Base-by-base conservation (phyloP, 1,140 invertebrate species). In the Arion vulgaris region DNA sequence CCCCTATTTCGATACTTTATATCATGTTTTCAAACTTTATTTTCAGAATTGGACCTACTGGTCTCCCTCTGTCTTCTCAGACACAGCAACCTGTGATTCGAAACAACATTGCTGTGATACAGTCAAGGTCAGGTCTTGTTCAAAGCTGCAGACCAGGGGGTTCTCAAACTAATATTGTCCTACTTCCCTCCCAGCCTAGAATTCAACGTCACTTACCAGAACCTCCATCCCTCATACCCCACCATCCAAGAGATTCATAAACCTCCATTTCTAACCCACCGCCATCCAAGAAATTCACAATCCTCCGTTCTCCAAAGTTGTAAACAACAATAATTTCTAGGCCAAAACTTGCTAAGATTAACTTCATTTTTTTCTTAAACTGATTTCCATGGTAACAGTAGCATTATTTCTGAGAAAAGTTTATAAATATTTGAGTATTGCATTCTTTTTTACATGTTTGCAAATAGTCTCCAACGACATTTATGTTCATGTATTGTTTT, bases 171-270 rank as follows among this genome's bases (percentile, higher is more conserved):
- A 77, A 53, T 62, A 80, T 38, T 45, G 57, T 53, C 77, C 83
- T 69, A 45, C 82, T 62, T 36, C 83, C 79, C 62, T 84, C 72
- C n/a, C 85, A 85, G 39, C 83, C 80, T 15, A 81, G 85, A 69
- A 87, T 89, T 32, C 84, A 86, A 17, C 76, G 87, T 39, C 85
- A 86, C 34, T 73, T 87, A 32, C 85, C 88, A 23, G 81, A 87
- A 32, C 84, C 85, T 13, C 85, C 85, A 5, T 77, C 77, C n/a
- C 77, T 89, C 41, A 85, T 85, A 26, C 84, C 87, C 0, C 83
- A 84, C 36, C 86, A 86, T 17, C 85, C 85, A n/a, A 74, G 72
- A 2, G 34, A 74, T 19, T 81, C 51, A 1, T 81, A 74, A 28
- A n/a, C 15, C 0, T 66, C 32, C 28, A 39, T 28, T 7, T n/a